Evolutionary conservation across 2,113 vertebrate genomes (phyloP).

Genomic region (Psettodes erumei): DNA sequence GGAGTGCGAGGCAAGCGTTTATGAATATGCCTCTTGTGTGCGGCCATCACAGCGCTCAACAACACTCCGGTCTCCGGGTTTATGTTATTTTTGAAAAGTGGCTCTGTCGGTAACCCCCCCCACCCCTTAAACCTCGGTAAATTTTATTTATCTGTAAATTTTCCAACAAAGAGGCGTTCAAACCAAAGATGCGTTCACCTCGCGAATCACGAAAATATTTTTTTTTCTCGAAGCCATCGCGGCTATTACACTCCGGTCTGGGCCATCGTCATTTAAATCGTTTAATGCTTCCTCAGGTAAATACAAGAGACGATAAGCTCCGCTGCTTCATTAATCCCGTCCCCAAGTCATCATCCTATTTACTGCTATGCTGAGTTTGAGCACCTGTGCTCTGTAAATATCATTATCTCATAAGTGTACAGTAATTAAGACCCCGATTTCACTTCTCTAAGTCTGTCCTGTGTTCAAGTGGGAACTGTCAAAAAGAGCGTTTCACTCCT

Average conservation of each 20-base stretch:
- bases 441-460: neutral
- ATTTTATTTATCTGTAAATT: conserved; percentile 22
- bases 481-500: conserved; percentile 12
- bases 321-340: neutral
- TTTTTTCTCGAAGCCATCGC: neutral
- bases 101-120: conserved; percentile 12
- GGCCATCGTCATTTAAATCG: neutral
- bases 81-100: conserved; percentile 50
- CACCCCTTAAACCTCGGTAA: neutral
- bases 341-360: neutral
- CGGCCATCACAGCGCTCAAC: conserved; percentile 62
- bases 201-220: no score
- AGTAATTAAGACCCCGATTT: conserved; percentile 7
- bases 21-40: conserved; percentile 82
- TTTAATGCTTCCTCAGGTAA: neutral
- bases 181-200: conserved; percentile 10
- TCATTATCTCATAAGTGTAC: neutral
- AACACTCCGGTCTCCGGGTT: conserved; percentile 58
- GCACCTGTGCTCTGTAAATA: conserved; percentile 16
- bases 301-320: neutral
- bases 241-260: neutral
- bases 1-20: conserved; percentile 50
- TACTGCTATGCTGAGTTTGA: neutral
- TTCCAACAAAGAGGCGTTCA: conserved; percentile 19
- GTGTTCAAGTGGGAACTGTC: conserved; percentile 5